Conservation (phyloP, 2,888 invertebrate species). For the Aquatica leii region DNA sequence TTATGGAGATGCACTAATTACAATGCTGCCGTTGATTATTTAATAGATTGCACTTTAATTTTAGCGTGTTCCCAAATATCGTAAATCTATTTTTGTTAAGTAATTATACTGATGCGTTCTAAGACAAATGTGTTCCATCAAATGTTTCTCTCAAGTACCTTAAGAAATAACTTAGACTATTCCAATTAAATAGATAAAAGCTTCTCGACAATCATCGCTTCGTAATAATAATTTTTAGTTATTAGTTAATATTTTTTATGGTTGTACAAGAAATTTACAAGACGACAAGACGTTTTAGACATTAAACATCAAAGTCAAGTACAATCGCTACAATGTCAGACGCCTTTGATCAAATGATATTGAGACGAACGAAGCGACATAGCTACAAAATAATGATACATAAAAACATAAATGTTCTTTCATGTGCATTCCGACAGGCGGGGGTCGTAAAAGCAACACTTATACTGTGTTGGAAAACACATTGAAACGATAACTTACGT, state of each 20-base stretch:
- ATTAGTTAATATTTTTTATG: conserved; percentile 7
- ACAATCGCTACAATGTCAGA: conserved; percentile 37
- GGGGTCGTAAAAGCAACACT: conserved; percentile 54
- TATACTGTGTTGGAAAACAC: conserved; percentile 51
- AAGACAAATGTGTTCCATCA: conserved; percentile 46
- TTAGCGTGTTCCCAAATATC: conserved; percentile 42
- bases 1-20: not conserved
- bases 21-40: conserved; percentile 41
- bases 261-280: conserved; percentile 1
- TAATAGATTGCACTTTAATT: conserved; percentile 41
- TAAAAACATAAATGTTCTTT: conserved; percentile 56
- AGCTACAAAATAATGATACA: conserved; percentile 52
- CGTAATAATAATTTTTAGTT: conserved; percentile 14
- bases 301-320: conserved; percentile 37
- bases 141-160: conserved; percentile 31
- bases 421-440: conserved; percentile 52
- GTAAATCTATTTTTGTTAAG: conserved; percentile 35
- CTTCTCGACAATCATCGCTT: not conserved
- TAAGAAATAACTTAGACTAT: conserved; percentile 15
- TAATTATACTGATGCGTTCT: conserved; percentile 45
- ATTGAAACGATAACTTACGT: conserved; percentile 57
- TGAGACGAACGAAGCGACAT: conserved; percentile 39
- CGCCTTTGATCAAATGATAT: conserved; percentile 39
- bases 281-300: conserved; percentile 11
- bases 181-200: conserved; percentile 18